phyloP scores from a whole-genome alignment of 2,113 vertebrate species.

The Aplodontia rufa region DNA sequence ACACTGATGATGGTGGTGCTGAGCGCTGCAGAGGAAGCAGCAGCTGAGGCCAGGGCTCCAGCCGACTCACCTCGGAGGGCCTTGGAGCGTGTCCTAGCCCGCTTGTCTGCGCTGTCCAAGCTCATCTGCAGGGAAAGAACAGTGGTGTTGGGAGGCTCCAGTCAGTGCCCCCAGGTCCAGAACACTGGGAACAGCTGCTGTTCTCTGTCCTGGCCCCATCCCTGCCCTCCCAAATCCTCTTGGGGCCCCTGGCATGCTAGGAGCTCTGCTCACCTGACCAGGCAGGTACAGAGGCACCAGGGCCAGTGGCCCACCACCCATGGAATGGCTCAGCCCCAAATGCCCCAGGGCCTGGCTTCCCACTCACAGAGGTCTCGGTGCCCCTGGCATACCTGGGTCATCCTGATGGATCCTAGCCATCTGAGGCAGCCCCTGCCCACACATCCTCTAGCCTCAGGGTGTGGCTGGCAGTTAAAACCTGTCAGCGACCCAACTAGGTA shows the following conservation, averaged over 20 bases:
- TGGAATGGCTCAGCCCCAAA: not conserved
- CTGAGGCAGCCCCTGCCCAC: not conserved
- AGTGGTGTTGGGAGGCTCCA: not conserved
- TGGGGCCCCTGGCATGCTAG: not conserved
- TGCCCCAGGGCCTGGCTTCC: not conserved
- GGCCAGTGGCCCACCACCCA: no score
- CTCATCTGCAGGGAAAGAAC: constrained; percentile 91
- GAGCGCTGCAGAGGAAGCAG: not conserved
- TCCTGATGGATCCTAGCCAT: not conserved
- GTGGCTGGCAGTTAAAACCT: not conserved
- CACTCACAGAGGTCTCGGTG: not conserved
- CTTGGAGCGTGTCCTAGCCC: constrained; percentile 95
- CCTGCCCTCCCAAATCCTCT: no score
- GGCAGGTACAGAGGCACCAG: not conserved
- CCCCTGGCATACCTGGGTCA: not conserved
- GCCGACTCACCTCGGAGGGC: constrained; percentile 90
- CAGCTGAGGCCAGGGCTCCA: not conserved
- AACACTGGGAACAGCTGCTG: not conserved
- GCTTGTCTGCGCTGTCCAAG: constrained; percentile 93
- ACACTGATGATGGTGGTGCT: rapidly evolving
- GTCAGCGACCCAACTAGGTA: not conserved
- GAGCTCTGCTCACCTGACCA: not conserved
- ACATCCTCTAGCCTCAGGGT: not conserved
- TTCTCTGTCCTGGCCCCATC: not conserved
- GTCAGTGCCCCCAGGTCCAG: not conserved